Base-by-base conservation (phyloP, 2,797 vertebrate genomes). In the Anas georgica region DNA sequence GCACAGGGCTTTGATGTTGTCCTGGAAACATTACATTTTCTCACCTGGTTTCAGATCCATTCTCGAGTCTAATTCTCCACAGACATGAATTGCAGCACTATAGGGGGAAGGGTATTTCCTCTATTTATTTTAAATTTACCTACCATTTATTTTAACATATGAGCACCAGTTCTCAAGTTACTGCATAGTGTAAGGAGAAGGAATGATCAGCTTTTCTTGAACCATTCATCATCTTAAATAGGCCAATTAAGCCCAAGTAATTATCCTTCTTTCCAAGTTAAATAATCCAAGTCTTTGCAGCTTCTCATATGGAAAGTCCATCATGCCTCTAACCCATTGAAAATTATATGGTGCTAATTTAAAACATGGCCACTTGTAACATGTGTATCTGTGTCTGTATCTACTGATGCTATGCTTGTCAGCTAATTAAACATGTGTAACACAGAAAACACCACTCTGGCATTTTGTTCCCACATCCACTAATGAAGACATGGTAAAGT, bases 201-300 rank as follows among this genome's bases (percentile, higher is more conserved):
- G 86, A 95, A 93, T 48, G 62, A 96, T 95, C 92, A 89, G 79
- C 79, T 96, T 97, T 96, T 94, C 94, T 95, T 92, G 83, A 90
- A 66, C 66, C 69, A 97, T 96, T 89, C 91, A 93, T 95, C 93
- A 96, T 96, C 79, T 94, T 95, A 95, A 97, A 95, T 95, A 93
- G 92, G 69, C 89, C 94, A 96, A 95, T 97, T 97, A 97, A 95
- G 69, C 69, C 55, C 2, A 3, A 81, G 85, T 88, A 95, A 97
- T 95, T 96, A 95, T 83, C 73, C 69, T 88, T 93, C 95, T 92
- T 95, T 96, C 94, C 94, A 95, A 97, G 93, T 92, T 94, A 96
- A 97, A 97, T 95, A 97, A 95, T 94, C 94, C 93, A 95, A 91
- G 76, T 41, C 91, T 96, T 96, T 95, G 89, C 94, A 93, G 86